Evolutionary conservation across 2,113 vertebrate species (phyloP).

Genomic region (Tupaia chinensis): DNA sequence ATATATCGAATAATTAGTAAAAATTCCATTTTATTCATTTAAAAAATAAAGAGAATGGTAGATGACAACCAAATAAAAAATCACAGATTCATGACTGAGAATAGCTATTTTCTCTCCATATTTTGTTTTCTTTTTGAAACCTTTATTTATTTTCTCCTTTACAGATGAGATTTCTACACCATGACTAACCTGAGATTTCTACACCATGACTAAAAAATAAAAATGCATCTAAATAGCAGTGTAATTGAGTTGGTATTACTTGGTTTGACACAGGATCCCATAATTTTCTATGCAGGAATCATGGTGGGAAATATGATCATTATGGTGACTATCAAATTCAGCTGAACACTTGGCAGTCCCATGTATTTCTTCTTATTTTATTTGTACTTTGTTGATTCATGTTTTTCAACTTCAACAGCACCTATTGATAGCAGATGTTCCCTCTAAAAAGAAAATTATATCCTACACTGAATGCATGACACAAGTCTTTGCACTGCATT

Average conservation of each 20-base stretch:
- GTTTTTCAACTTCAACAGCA: conserved; percentile 24
- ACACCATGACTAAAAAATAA: neutral
- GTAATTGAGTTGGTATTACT: neutral
- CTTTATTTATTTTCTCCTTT: neutral
- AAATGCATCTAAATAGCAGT: neutral
- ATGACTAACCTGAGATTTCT: too few relatives aligned
- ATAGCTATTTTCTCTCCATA: neutral
- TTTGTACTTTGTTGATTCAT: conserved; percentile 19
- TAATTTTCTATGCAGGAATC: neutral
- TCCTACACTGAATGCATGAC: conserved; percentile 61
- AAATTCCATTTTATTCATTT: neutral
- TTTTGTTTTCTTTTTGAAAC: neutral
- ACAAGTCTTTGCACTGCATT: conserved; percentile 51
- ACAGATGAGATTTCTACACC: neutral
- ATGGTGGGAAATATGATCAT: neutral
- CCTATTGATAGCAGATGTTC: neutral
- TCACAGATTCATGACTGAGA: neutral
- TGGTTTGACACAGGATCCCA: conserved; percentile 25
- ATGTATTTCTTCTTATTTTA: conserved; percentile 52
- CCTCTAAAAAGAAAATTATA: neutral
- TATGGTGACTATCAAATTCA: conserved; percentile 23
- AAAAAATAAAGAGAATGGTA: neutral
- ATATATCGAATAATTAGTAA: too few relatives aligned
- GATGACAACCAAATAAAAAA: neutral
- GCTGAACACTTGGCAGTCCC: neutral